Conservation (phyloP, 2,888 invertebrate genomes). For the Calliphora vomitoria region DNA sequence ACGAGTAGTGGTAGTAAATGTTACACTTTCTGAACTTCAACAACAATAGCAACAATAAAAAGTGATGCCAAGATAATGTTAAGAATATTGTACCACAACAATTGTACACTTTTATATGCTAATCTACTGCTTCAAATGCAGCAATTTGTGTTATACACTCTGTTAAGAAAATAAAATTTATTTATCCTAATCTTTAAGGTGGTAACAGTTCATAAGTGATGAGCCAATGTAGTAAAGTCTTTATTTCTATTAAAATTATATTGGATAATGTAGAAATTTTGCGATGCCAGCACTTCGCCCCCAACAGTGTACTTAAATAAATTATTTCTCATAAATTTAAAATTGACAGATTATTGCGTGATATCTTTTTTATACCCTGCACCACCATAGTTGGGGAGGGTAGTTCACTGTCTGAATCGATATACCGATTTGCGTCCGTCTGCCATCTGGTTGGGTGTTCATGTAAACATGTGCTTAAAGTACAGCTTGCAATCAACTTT, state of each 20-base stretch:
- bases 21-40: slow-evolving; percentile 57
- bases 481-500: too few species aligned
- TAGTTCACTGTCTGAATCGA: too few species aligned
- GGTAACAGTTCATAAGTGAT: slow-evolving; percentile 31
- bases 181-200: slow-evolving; percentile 42
- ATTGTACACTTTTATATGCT: slow-evolving; percentile 63
- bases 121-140: slow-evolving; percentile 56
- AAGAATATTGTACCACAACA: slow-evolving; percentile 55
- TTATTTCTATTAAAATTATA: neutral
- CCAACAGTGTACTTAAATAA: too few species aligned
- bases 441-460: too few species aligned
- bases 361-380: too few species aligned
- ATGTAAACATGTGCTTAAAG: too few species aligned
- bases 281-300: too few species aligned
- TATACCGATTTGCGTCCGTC: too few species aligned
- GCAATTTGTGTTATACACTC: slow-evolving; percentile 37
- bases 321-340: too few species aligned
- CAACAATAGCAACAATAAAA: slow-evolving; percentile 55
- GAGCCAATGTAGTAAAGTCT: neutral
- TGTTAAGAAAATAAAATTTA: slow-evolving; percentile 16
- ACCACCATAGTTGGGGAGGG: too few species aligned
- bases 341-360: too few species aligned
- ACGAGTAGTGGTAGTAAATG: slow-evolving; percentile 9
- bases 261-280: neutral
- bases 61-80: slow-evolving; percentile 67